phyloP scores from a whole-genome alignment of 2,888 invertebrate species.

The Cabera pusaria region DNA sequence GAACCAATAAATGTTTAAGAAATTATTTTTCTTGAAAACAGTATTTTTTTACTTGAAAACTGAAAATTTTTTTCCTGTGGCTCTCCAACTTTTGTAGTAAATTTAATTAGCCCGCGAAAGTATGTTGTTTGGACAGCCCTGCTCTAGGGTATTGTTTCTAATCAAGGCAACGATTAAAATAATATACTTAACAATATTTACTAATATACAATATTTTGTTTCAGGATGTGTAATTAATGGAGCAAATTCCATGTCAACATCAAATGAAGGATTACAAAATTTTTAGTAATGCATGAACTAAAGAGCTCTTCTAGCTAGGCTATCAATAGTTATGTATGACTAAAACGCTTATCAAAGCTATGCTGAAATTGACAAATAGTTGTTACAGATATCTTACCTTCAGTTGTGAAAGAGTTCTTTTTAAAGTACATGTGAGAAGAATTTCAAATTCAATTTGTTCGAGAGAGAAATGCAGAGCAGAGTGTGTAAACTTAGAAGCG shows the following conservation, averaged over 20 bases:
- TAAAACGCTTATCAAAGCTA: constrained; percentile 61
- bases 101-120: no score
- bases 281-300: constrained; percentile 50
- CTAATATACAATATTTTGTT: constrained; percentile 56
- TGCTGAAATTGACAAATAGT: constrained; percentile 77
- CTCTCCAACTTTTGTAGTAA: no score
- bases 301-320: no score
- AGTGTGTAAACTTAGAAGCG: constrained; percentile 22
- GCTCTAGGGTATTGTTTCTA: no score
- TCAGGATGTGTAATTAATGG: constrained; percentile 54
- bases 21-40: no score
- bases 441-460: constrained; percentile 51
- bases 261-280: constrained; percentile 29
- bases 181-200: no score
- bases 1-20: no score
- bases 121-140: no score
- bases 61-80: no score
- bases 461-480: constrained; percentile 51
- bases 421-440: constrained; percentile 51
- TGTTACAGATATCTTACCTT: constrained; percentile 72
- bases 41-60: no score
- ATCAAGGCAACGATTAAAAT: no score
- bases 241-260: constrained; percentile 70
- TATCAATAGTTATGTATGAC: constrained; percentile 45
- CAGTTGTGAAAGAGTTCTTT: constrained; percentile 52